These are phyloP conservation scores for Pharmacophagus antenor DNA, from an alignment of 2,888 invertebrate genomes.

Conservation along the genomic window DNA sequence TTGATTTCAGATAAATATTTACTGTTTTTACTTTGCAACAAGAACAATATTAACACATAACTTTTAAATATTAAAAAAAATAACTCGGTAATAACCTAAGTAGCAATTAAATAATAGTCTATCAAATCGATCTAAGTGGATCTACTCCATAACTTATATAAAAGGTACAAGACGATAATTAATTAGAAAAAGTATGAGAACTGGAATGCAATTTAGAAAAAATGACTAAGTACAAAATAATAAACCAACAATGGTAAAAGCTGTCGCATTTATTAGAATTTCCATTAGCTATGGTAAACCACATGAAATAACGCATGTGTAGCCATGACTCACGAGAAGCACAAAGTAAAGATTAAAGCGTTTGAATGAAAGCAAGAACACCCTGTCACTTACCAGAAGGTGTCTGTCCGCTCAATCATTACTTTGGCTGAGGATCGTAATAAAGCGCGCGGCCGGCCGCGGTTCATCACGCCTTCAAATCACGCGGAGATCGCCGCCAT, in stretches of 20 bases:
- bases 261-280: slow-evolving; percentile 40
- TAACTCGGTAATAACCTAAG: neutral
- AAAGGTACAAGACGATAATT: neutral
- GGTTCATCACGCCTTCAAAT: slow-evolving; percentile 75
- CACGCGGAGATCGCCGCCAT: slow-evolving; percentile 67
- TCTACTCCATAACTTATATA: neutral
- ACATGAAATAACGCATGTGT: slow-evolving; percentile 40
- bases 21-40: neutral
- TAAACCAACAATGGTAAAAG: slow-evolving; percentile 39
- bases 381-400: slow-evolving; percentile 80
- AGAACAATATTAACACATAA: neutral
- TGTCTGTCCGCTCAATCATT: slow-evolving; percentile 78
- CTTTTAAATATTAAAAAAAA: neutral
- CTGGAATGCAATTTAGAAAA: slow-evolving; percentile 12
- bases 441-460: slow-evolving; percentile 75
- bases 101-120: neutral
- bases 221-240: slow-evolving; percentile 33
- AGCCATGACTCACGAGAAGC: slow-evolving; percentile 68
- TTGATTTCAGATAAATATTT: neutral
- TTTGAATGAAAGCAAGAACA: slow-evolving; percentile 75
- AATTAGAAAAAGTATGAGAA: slow-evolving; percentile 5
- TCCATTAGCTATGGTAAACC: slow-evolving; percentile 34
- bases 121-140: neutral
- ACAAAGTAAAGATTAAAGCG: slow-evolving; percentile 80
- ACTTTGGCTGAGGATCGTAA: slow-evolving; percentile 73